Base-by-base conservation (phyloP, 2,113 vertebrate genomes). In the Haemorhous mexicanus region DNA sequence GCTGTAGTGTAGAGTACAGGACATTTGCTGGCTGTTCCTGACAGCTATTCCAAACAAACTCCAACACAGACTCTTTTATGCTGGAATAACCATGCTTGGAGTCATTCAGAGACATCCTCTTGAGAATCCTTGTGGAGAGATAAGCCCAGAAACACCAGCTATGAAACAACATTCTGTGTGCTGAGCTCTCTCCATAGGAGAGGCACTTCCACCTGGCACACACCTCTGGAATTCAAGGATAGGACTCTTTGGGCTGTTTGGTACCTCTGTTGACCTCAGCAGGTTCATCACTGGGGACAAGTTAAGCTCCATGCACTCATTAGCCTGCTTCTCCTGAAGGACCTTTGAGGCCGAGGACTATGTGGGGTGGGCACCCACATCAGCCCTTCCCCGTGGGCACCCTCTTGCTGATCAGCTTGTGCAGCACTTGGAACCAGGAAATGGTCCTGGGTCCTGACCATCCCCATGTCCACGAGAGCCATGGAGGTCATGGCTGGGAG, bases 401-500 rank as follows among this genome's bases (percentile, higher is more conserved):
- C 26, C 33, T 72, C 69, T 44, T 67, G 27, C 33, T 67, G 24
- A 41, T 70, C 55, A 70, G 39, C 37, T 56, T 32, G 28, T 61
- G 61, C 59, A 73, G 62, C 7, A 2, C 32, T 15, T 49, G 68
- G 22, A 3, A 11, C 26, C 27, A 32, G 37, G 44, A 58, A 18
- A 33, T 17, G 23, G 61, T 44, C 5, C 1, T 1, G 1, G 7
- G 11, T 82, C 30, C 77, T 87, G 33, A 24, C 32, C 18, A 32
- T 6, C 6, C 27, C 9, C 1, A 0, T 32, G 43, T 30, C 61
- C 39, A 12, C 0, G 0, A 44, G 32, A 90, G 8, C 35, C 20
- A 27, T 39, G 37, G 9, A 56, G 24, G 1, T 92, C 7, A 0
- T 56, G 46, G 37, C 83, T 80, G 53, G 27, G 26, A 79, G 44